Conservation (phyloP, 1,140 invertebrate genomes). For the Halictus rubicundus region DNA sequence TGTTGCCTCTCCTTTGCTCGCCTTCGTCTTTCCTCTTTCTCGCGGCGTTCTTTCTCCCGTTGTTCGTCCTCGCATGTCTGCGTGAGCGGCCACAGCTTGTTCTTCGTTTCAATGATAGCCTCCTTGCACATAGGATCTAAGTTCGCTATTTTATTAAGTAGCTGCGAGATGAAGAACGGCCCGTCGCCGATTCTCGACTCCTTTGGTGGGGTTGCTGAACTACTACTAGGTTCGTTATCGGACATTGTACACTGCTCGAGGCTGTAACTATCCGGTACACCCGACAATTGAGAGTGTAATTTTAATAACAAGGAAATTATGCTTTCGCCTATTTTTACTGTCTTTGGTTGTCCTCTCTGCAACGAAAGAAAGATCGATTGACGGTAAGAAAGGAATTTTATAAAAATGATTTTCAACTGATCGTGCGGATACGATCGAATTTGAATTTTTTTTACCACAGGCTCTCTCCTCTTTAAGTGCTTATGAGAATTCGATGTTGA, state of each 20-base stretch:
- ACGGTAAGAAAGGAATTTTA: neutral
- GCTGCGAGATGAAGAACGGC: slow-evolving; percentile 90
- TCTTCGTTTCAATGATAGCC: slow-evolving; percentile 85
- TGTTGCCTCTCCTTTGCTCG: slow-evolving; percentile 94
- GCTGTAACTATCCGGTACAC: slow-evolving; percentile 89
- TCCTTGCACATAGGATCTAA: slow-evolving; percentile 86
- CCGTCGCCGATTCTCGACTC: slow-evolving; percentile 91
- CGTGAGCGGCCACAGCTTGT: slow-evolving; percentile 88
- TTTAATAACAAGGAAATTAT: slow-evolving; percentile 95
- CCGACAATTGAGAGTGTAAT: slow-evolving; percentile 94
- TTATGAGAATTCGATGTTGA: slow-evolving; percentile 78
- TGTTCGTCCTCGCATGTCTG: slow-evolving; percentile 89
- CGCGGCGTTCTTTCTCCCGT: slow-evolving; percentile 86
- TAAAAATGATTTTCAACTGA: neutral
- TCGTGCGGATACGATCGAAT: neutral
- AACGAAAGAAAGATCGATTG: neutral
- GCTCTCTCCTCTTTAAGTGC: slow-evolving; percentile 69
- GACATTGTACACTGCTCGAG: slow-evolving; percentile 81
- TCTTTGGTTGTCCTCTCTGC: slow-evolving; percentile 63
- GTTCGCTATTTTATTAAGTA: slow-evolving; percentile 87
- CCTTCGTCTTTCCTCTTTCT: slow-evolving; percentile 90
- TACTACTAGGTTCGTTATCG: slow-evolving; percentile 72
- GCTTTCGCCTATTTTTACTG: slow-evolving; percentile 89
- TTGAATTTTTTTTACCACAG: slow-evolving; percentile 62
- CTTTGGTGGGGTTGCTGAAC: slow-evolving; percentile 34